These are phyloP conservation scores for Heterodera schachtii DNA, from an alignment of 1,140 invertebrate genomes.

Conservation along the genomic window DNA sequence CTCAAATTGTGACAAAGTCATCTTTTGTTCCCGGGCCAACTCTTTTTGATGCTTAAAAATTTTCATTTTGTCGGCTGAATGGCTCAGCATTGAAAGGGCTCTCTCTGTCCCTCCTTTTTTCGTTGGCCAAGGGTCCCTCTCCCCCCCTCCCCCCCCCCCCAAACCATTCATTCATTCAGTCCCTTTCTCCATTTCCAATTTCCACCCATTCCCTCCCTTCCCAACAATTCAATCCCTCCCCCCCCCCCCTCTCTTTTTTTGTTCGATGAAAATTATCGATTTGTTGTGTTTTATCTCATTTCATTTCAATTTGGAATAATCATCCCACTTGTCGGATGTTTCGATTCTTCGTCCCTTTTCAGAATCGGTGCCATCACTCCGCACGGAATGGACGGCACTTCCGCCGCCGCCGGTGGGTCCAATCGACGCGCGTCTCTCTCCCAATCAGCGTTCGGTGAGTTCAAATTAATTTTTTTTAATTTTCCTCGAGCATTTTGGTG, in stretches of 20 bases:
- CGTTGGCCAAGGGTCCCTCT: no score
- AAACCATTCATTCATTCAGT: background rate
- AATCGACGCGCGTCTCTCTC: constrained; percentile 18
- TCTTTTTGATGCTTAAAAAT: background rate
- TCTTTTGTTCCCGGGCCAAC: no score
- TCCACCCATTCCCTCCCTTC: no score
- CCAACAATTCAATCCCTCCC: background rate
- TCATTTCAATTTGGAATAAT: background rate
- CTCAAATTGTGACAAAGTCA: background rate
- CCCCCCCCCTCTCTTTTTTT: background rate
- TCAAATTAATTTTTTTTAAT: background rate
- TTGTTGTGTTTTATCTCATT: background rate
- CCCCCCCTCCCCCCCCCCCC: no score
- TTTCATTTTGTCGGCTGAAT: background rate
- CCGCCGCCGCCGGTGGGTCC: background rate
- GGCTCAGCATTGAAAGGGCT: background rate
- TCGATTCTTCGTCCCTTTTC: background rate
- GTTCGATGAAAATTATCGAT: background rate
- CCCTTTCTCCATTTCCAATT: background rate
- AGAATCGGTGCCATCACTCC: constrained; percentile 20
- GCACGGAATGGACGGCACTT: constrained; percentile 11
- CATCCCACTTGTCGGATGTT: no score
- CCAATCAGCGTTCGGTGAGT: constrained; percentile 6
- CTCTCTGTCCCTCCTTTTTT: no score
- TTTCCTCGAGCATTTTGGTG: background rate